Base-by-base conservation (phyloP, 2,113 vertebrate genomes). In the Rhynchopsitta pachyrhyncha region DNA sequence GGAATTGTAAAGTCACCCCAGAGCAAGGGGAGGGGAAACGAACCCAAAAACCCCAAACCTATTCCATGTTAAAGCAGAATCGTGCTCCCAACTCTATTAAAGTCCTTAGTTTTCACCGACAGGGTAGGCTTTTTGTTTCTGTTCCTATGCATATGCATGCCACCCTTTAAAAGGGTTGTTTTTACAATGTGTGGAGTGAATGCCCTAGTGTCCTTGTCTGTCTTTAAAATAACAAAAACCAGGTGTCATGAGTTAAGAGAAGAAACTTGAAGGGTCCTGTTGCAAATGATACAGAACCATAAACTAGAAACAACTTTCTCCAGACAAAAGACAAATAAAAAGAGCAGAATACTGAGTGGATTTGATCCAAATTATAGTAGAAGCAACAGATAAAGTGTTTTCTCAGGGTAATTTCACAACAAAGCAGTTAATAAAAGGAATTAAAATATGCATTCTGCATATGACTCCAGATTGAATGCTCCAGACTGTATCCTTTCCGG, bases 251-350 rank as follows among this genome's bases (percentile, higher is more conserved):
- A 95, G 84, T 98, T 97, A 91, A 78, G 83, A 94, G 76, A 97
- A 95, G 97, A 97, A 96, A 88, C 70, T 63, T 44, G 44, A 88
- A 86, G 95, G 92, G 94, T 98, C 93, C 13, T 64, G 22, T 98
- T 98, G 97, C 97, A 97, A 97, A 96, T 90, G 82, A 96, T 92
- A 97, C 88, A 91, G 41, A 66, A 70, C 89, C 92, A 94, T 96
- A 97, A 98, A 98, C 98, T 97, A 97, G 88, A 97, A 96, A 96
- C 91, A 97, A 98, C 96, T 97, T 92, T 46, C 90, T 91, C 57
- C 83, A 93, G 97, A 95, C 70, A 96, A 92, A 96, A 95, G 59
- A 57, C 86, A 86, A 83, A 46, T 92, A 83, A 92, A 49, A 33
- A 94, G 49, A 57, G 57, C 6, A 52, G 13, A 84, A 63, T 83